Evolutionary conservation across 2,888 invertebrate species (phyloP), one percentile per base, ranked within the genome.

Genomic region (Drosophila leonis): DNA sequence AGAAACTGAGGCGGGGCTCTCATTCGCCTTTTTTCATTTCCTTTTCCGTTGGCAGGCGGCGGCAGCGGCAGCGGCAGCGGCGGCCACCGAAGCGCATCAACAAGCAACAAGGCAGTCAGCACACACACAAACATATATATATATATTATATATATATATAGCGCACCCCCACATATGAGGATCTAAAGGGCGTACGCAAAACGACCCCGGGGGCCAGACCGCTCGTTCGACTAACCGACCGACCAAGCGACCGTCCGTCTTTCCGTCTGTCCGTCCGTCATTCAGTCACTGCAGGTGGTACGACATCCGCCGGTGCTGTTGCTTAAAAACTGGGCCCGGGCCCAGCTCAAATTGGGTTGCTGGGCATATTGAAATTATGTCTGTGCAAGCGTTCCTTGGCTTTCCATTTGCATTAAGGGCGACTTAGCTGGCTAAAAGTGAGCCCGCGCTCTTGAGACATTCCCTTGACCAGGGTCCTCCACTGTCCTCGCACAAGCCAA

Each of bases 61-160:
- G n/a, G n/a, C n/a, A n/a, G n/a, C n/a, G n/a, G n/a, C n/a, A n/a
- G n/a, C n/a, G 78, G 39, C 54, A 20, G 29, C 78, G 83, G 72
- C 85, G 89, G 69, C 90, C 89, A 89, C 54, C 89, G 82, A 89
- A 89, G 84, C 89, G 90, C 85, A 85, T 84, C 79, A 77, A 67
- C 77, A 67, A 80, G 78, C 73, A 82, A 80, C 77, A 80, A 77
- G 81, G 67, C 66, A 55, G 54, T 15, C 27, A 64, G 18, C 27
- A 37, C 13, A 61, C 7, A 37, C 29, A 44, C 20, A 61, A 9
- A 37, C 4, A 13, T n/a, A n/a, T 18, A 35, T 13, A 27, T n/a
- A 42, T 15, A 42, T 8, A 15, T 33, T 18, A 27, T 15, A 27
- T 12, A 46, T 35, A 24, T 48, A 13, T 27, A 48, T 13, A 27